phyloP scores from a whole-genome alignment of 1,140 invertebrate genomes.

The Saccostrea echinata region DNA sequence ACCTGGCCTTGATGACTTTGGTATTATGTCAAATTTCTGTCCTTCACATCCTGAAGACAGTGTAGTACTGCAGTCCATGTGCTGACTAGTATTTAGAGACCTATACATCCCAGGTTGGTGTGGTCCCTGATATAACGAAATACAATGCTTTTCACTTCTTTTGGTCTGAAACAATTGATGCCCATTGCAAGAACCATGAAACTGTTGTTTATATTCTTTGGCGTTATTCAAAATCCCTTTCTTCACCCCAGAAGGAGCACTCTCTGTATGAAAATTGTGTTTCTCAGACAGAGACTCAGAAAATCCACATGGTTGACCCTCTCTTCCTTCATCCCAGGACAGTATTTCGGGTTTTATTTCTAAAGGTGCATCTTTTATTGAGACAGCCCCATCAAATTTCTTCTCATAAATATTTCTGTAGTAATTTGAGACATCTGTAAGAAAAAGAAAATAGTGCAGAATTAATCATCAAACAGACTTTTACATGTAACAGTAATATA shows the following conservation, averaged over 20 bases:
- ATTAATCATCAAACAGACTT: neutral
- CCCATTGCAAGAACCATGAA: neutral
- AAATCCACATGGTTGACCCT: neutral
- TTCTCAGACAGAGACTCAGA: neutral
- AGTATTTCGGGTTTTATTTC: neutral
- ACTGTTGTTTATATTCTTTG: neutral
- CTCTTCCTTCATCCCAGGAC: neutral
- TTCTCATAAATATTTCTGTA: neutral
- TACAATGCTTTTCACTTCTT: neutral
- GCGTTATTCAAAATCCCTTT: neutral
- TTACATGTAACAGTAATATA: neutral
- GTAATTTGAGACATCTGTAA: conserved; percentile 4
- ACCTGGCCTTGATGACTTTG: neutral
- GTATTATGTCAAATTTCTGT: neutral
- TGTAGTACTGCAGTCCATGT: neutral
- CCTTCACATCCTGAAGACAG: neutral
- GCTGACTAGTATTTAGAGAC: neutral
- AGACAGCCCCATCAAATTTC: neutral
- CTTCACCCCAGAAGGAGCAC: neutral
- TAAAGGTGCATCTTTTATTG: neutral
- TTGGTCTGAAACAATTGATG: neutral
- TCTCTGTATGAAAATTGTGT: neutral
- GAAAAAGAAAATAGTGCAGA: neutral
- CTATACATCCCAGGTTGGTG: neutral
- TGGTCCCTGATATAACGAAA: neutral